Conservation (phyloP, 1,140 invertebrate genomes). For the Elymnias hypermnestra region DNA sequence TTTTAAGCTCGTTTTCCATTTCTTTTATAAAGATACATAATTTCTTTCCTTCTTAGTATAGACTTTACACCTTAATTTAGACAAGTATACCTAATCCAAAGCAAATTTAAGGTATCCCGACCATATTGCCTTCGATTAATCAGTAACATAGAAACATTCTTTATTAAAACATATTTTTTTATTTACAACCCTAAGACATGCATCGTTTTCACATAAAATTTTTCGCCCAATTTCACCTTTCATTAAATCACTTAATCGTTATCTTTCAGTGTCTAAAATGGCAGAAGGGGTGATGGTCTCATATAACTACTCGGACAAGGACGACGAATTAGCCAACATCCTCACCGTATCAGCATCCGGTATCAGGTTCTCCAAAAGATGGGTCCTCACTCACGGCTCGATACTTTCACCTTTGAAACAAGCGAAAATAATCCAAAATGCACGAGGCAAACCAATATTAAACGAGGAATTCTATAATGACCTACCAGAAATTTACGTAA, state of each 20-base stretch:
- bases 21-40: too few relatives aligned
- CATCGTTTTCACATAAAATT: too few relatives aligned
- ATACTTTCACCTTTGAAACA: conserved; percentile 65
- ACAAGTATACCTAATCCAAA: too few relatives aligned
- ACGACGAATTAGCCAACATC: conserved; percentile 55
- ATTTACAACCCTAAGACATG: too few relatives aligned
- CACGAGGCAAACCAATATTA: conserved; percentile 50
- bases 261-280: conserved; percentile 39
- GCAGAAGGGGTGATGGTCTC: conserved; percentile 66
- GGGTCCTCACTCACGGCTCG: conserved; percentile 76
- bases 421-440: conserved; percentile 45
- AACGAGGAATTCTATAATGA: conserved; percentile 61
- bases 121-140: too few relatives aligned
- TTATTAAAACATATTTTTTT: too few relatives aligned
- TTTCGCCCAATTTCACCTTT: background rate
- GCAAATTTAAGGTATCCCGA: too few relatives aligned
- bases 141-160: too few relatives aligned
- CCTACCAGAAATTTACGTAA: conserved; percentile 62
- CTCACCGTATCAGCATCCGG: conserved; percentile 70
- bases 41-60: too few relatives aligned
- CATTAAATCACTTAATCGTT: background rate
- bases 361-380: conserved; percentile 69
- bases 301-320: conserved; percentile 61
- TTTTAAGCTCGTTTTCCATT: too few relatives aligned
- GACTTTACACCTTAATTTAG: too few relatives aligned